Base-by-base conservation (phyloP, 2,113 vertebrate genomes). In the Pangasianodon hypophthalmus region DNA sequence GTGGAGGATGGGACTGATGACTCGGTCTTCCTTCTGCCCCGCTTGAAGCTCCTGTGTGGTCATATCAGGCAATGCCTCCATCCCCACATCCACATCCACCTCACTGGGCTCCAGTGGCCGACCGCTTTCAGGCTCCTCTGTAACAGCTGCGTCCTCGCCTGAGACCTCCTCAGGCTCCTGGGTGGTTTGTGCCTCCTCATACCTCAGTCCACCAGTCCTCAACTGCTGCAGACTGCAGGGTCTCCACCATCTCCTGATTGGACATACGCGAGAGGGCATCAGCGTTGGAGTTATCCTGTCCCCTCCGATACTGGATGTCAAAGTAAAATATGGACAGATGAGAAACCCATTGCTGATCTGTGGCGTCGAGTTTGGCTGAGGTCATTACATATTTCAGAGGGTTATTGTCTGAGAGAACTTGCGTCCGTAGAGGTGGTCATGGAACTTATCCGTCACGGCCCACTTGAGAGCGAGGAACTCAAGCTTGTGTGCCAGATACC, bases 181-280 rank as follows among this genome's bases (percentile, higher is more conserved):
- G 56, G 14, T 18, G 56, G 18, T 19, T 58, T 58, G 16, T 58
- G 14, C 56, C 14, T 19, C 56, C 1, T 58, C 16, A 19, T 19
- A 16, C 7, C 21, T 24, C 21, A 0, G 58, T 6, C 0, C 58
- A 60, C 6, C 21, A 11, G 7, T 54, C 19, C 5, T 16, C 21
- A 88, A 71, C 7, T 21, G n/a, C 58, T 87, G 84, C 5, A 14
- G 89, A 80, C 21, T 89, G 84, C 3, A 89, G 82, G 41, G 56
- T 62, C 37, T 90, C n/a, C 4, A 71, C 6, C 5, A 91, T 88
- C 41, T 92, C 88, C 13, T 77, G 24, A 10, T 26, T 60, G 1
- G 88, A 85, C 91, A 92, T 90, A 11, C 86, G 29, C 21, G 84
- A 92, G 6, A 93, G 87, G 6, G 37, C 86, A n/a, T 93, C 85